Evolutionary conservation across 2,888 invertebrate species (phyloP), one percentile per base, ranked within the genome.

Genomic region (Pecten maximus): DNA sequence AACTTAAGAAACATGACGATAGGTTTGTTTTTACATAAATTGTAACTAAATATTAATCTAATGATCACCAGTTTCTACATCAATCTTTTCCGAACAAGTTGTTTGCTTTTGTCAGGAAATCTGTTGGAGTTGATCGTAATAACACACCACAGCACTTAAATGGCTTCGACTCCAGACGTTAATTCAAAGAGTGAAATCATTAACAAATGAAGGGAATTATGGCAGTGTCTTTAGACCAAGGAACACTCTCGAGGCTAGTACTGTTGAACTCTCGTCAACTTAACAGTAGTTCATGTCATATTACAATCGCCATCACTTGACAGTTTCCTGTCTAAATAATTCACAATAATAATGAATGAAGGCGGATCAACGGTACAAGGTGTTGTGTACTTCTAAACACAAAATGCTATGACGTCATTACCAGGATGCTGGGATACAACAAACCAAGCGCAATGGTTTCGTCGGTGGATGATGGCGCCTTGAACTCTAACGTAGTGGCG

Each of bases 291-390:
- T 54, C 54, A 3, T 54, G 54, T 54, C 54, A 54, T 54, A 54
- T 23, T 54, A 19, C 54, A 54, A 3, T 6, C 54, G 6, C 6
- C 19, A n/a, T 6, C 23, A 23, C 54, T 54, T 54, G 54, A 54
- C 54, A 54, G 54, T 23, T 54, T 54, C 19, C 54, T 54, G 54
- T n/a, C 54, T 23, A 54, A 54, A 54, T 54, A 54, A 54, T n/a
- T 54, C 54, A 54, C n/a, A 54, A n/a, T 54, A 15, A n/a, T 54
- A 54, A 54, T 54, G n/a, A n/a, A n/a, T 54, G 54, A 54, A 50
- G 19, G 54, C 23, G 8, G n/a, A 54, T 54, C 54, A 54, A 54
- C 54, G 23, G 23, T 19, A 2, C 54, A 19, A 54, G 54, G 23
- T 23, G 54, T 8, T 1, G 1, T 54, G 54, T 54, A 54, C 54